Evolutionary conservation across 2,797 vertebrate genomes (phyloP).

Genomic region (Pagetopsis macropterus): DNA sequence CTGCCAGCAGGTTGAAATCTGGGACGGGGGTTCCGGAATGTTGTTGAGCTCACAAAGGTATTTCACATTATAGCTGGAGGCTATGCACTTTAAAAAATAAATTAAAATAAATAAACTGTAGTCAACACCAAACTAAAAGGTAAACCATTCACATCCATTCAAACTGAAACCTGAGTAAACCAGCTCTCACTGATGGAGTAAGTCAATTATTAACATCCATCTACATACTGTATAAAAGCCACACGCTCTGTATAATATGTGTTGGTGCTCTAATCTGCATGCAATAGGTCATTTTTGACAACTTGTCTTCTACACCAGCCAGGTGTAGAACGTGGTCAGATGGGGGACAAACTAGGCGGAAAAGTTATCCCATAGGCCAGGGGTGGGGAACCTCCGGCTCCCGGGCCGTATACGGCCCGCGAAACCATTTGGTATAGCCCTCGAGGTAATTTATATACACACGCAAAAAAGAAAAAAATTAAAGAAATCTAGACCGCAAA

Average conservation of each 20-base stretch:
- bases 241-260: slow-evolving; percentile 8
- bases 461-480: too few relatives aligned
- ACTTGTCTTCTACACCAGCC: slow-evolving; percentile 6
- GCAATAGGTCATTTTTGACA: slow-evolving; percentile 30
- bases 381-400: too few relatives aligned
- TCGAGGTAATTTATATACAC: too few relatives aligned
- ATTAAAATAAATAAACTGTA: not conserved
- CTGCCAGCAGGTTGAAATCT: slow-evolving; percentile 13
- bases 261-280: slow-evolving; percentile 15
- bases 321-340: slow-evolving; percentile 35
- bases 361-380: slow-evolving; percentile 24
- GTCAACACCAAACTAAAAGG: slow-evolving; percentile 6
- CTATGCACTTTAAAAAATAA: slow-evolving; percentile 2
- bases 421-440: too few relatives aligned
- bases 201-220: slow-evolving; percentile 44
- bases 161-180: slow-evolving; percentile 4
- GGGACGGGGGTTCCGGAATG: slow-evolving; percentile 30
- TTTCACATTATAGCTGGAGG: slow-evolving; percentile 29
- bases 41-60: slow-evolving; percentile 8
- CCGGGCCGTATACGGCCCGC: too few relatives aligned
- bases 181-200: not conserved
- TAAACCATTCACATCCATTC: slow-evolving; percentile 15
- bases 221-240: slow-evolving; percentile 3
- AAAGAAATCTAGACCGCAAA: too few relatives aligned
- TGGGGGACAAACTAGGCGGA: slow-evolving; percentile 26